Percentiles rank a stretch among this genome's conserved stretches.
phyloP scores from a whole-genome alignment of 2,113 vertebrate genomes.

The Heloderma charlesbogerti region DNA sequence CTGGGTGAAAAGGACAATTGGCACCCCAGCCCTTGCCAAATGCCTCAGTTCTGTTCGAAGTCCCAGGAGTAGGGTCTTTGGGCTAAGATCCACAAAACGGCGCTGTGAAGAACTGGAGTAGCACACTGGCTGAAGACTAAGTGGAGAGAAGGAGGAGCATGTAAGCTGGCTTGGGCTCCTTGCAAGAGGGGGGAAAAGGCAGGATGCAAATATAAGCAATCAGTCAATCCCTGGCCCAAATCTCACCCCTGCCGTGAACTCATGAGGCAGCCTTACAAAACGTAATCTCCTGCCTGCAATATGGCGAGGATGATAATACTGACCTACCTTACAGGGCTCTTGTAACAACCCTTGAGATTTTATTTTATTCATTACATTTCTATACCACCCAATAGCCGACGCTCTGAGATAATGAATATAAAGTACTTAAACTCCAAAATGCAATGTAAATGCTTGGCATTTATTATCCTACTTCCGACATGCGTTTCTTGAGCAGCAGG shows the following conservation, averaged over 20 bases:
- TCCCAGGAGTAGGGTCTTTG: not conserved
- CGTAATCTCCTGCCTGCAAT: not conserved
- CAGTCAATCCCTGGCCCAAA: not conserved
- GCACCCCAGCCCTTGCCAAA: not conserved
- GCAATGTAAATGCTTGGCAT: too few species aligned
- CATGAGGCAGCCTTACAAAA: not conserved
- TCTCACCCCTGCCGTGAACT: not conserved
- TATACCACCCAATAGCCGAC: too few species aligned
- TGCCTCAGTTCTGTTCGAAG: not conserved
- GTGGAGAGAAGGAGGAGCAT: too few species aligned
- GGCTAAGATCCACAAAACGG: not conserved
- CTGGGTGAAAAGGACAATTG: not conserved
- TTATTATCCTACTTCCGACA: not conserved
- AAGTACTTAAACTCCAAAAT: not conserved
- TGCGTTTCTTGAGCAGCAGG: not conserved
- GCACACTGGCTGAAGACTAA: not conserved
- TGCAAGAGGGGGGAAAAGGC: too few species aligned
- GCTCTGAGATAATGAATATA: not conserved
- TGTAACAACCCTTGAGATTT: not conserved
- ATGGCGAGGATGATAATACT: not conserved
- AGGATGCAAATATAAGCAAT: too few species aligned
- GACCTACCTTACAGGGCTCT: not conserved
- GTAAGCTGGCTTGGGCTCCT: too few species aligned
- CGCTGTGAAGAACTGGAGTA: not conserved
- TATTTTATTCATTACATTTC: too few species aligned